phyloP scores from a whole-genome alignment of 2,888 invertebrate species.

The Cynaeus angustus region DNA sequence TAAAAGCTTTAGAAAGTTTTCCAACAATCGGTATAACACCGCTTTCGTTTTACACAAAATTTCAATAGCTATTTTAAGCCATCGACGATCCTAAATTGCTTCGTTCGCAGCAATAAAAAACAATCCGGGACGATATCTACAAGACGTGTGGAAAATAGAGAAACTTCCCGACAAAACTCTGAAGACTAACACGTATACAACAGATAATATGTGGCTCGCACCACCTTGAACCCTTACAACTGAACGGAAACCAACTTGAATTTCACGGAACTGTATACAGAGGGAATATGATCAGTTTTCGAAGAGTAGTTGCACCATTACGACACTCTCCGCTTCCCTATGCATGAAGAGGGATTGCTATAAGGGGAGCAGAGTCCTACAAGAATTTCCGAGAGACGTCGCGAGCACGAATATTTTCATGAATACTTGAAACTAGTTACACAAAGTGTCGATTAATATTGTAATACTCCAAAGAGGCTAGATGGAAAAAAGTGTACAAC shows the following conservation, averaged over 20 bases:
- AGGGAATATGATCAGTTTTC: conserved; percentile 54
- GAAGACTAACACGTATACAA: too few relatives aligned
- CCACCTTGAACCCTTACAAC: conserved; percentile 41
- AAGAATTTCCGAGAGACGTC: conserved; percentile 47
- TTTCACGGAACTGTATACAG: conserved; percentile 47
- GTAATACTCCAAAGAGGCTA: conserved; percentile 32
- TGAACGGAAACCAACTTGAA: conserved; percentile 44
- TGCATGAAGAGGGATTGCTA: conserved; percentile 55
- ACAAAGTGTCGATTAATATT: conserved; percentile 59
- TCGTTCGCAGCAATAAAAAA: conserved; percentile 15
- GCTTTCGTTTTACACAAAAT: conserved; percentile 45
- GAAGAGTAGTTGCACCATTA: conserved; percentile 50
- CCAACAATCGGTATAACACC: conserved; percentile 44
- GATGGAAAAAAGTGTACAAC: conserved; percentile 35
- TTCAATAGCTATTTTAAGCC: conserved; percentile 38
- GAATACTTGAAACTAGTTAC: conserved; percentile 59
- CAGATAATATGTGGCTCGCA: conserved; percentile 31
- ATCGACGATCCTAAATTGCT: conserved; percentile 21
- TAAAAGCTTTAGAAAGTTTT: conserved; percentile 47
- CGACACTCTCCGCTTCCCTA: conserved; percentile 53
- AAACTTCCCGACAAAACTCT: conserved; percentile 9
- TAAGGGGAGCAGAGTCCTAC: conserved; percentile 48
- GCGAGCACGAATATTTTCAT: conserved; percentile 52
- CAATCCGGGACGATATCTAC: too few relatives aligned
- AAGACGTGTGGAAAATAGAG: neutral